Percentiles rank a stretch among this genome's conserved stretches.
phyloP scores from a whole-genome alignment of 2,113 vertebrate genomes.

The Oreochromis aureus region DNA sequence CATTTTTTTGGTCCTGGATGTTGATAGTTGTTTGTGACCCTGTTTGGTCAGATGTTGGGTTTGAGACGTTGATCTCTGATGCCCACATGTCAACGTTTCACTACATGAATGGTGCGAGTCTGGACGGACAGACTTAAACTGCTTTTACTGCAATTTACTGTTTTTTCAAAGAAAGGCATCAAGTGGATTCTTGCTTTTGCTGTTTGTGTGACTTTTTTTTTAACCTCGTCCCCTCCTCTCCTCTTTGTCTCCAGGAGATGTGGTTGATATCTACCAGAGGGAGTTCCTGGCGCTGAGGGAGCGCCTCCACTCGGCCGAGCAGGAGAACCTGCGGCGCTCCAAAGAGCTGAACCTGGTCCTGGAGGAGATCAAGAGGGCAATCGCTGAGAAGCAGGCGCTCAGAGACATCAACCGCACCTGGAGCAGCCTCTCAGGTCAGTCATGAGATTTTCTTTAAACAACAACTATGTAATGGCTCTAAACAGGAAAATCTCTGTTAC shows the following conservation, averaged over 20 bases:
- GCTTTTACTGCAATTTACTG: not conserved
- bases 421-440: slow-evolving; percentile 63
- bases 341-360: slow-evolving; percentile 97
- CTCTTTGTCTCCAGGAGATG: slow-evolving; percentile 73
- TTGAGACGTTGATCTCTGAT: not conserved
- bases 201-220: not conserved
- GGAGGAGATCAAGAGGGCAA: slow-evolving; percentile 93
- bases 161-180: not conserved
- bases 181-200: not conserved
- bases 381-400: slow-evolving; percentile 76
- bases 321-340: slow-evolving; percentile 94
- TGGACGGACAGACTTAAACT: not conserved
- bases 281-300: slow-evolving; percentile 93
- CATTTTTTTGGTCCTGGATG: not conserved
- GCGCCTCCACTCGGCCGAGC: slow-evolving; percentile 86
- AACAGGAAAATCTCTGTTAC: not conserved
- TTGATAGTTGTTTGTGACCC: not conserved
- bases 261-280: slow-evolving; percentile 92
- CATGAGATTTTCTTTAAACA: not conserved
- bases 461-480: not conserved
- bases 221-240: not conserved
- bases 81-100: not conserved
- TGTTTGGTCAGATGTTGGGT: not conserved
- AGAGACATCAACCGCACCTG: slow-evolving; percentile 68
- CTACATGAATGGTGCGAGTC: not conserved